Evolutionary conservation across 1,140 invertebrate species (phyloP).

Genomic region (Aphelinus certus): DNA sequence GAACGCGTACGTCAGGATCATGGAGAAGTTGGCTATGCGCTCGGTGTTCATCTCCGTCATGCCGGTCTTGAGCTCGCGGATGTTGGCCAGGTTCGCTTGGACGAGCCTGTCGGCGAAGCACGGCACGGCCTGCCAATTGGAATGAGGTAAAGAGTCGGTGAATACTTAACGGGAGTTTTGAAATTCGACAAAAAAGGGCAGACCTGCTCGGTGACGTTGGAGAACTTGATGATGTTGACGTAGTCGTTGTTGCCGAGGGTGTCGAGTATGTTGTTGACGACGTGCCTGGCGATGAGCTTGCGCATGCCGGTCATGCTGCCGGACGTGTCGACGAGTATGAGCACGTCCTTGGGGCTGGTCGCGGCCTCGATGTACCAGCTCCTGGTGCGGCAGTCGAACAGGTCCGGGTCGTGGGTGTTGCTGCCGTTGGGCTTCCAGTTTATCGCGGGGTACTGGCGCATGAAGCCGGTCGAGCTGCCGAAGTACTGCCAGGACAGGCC

Average conservation of each 20-base stretch:
- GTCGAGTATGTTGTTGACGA: slow-evolving; percentile 94
- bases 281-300: slow-evolving; percentile 92
- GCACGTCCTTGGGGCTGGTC: slow-evolving; percentile 94
- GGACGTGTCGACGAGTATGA: slow-evolving; percentile 93
- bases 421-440: slow-evolving; percentile 73
- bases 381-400: slow-evolving; percentile 88
- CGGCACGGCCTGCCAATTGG: slow-evolving; percentile 71
- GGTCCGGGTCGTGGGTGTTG: slow-evolving; percentile 74
- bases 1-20: slow-evolving; percentile 91
- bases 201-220: slow-evolving; percentile 76
- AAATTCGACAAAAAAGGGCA: slow-evolving; percentile 11
- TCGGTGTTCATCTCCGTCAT: slow-evolving; percentile 82
- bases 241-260: slow-evolving; percentile 98
- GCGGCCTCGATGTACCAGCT: slow-evolving; percentile 97
- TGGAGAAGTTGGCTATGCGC: slow-evolving; percentile 94
- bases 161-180: too few species aligned
- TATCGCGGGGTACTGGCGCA: slow-evolving; percentile 90
- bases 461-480: slow-evolving; percentile 93
- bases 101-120: slow-evolving; percentile 90
- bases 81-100: slow-evolving; percentile 89
- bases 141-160: too few species aligned
- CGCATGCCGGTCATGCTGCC: slow-evolving; percentile 97
- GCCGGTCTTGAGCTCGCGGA: slow-evolving; percentile 83
- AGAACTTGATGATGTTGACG: slow-evolving; percentile 94
- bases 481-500: slow-evolving; percentile 97